A percentile compares a stretch with the other conserved stretches of the same genome.
These are phyloP conservation scores for Prunella fulvescens DNA, from an alignment of 2,113 vertebrate species.

Conservation along the genomic window DNA sequence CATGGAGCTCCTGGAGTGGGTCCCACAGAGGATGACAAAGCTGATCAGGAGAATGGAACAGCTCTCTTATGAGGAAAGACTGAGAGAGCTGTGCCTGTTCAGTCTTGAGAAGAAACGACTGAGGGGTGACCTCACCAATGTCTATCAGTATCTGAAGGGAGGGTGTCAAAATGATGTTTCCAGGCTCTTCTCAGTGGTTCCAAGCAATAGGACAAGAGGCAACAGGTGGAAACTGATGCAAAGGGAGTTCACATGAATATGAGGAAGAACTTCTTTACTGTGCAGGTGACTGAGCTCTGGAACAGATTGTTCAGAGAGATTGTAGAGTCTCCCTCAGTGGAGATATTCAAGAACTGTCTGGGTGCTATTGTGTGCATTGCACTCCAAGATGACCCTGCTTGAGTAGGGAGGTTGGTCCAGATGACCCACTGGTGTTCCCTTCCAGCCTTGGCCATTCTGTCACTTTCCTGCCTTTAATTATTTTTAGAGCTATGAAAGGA, in stretches of 20 bases:
- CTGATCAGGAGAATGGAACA: neutral
- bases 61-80: neutral
- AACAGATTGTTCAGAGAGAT: rapidly evolving
- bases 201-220: neutral
- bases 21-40: neutral
- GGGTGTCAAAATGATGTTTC: rapidly evolving
- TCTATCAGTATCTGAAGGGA: neutral
- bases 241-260: neutral
- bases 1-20: neutral
- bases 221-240: neutral
- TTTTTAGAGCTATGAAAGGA: neutral
- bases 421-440: neutral
- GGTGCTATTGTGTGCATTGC: neutral
- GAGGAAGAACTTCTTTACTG: neutral
- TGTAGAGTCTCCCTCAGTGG: neutral
- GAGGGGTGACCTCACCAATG: neutral
- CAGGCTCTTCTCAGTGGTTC: neutral
- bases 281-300: neutral
- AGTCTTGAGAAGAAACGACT: neutral
- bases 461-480: neutral
- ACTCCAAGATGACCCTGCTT: neutral
- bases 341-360: neutral
- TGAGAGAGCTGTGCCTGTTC: neutral
- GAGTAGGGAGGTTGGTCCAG: neutral
- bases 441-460: neutral